Evolutionary conservation across 2,888 invertebrate species (phyloP), one percentile per base, ranked within the genome.

Genomic region (Pristionchus fissidentatus): DNA sequence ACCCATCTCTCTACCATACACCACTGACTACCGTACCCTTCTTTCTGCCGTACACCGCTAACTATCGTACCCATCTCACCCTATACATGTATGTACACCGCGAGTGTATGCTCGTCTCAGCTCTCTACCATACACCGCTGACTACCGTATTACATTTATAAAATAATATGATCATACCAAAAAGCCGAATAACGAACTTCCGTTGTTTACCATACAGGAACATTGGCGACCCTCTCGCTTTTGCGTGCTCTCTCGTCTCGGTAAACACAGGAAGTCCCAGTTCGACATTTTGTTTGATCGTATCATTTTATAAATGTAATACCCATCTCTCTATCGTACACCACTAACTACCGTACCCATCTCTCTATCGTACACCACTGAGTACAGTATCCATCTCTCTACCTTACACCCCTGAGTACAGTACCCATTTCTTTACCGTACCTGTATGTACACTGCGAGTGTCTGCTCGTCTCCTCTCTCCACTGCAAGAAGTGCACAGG

Each of bases 391-490:
- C 60, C 7, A 8, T 60, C n/a, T 62, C 38, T 13, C 13, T 15
- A 62, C 10, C n/a, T 13, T 19, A 10, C 55, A 22, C 55, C 46
- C 66, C 22, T n/a, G 38, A 10, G 41, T 10, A 22, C 41, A 22
- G 4, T 43, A 3, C 73, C 73, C 41, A 43, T 32, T 32, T 15
- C 60, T 41, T 7, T 55, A 29, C n/a, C 55, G 38, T 46, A 57
- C 87, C 81, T 88, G 87, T 49, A 89, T 87, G 55, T 89, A 89
- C 43, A 83, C 85, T n/a, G 81, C 84, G 49, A 88, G 70, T 55
- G 84, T 86, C 26, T 81, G 78, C 19, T 85, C 86, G 49, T 89
- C 88, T 15, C 86, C 78, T n/a, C 79, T 81, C 8, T 85, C 83
- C 41, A 89, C 84, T 10, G 89, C 88, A 19, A 85, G 86, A 35